A percentile compares a stretch with the other conserved stretches of the same genome.
These are phyloP conservation scores for Calypte anna DNA, from an alignment of 2,113 vertebrate genomes.

Conservation along the genomic window DNA sequence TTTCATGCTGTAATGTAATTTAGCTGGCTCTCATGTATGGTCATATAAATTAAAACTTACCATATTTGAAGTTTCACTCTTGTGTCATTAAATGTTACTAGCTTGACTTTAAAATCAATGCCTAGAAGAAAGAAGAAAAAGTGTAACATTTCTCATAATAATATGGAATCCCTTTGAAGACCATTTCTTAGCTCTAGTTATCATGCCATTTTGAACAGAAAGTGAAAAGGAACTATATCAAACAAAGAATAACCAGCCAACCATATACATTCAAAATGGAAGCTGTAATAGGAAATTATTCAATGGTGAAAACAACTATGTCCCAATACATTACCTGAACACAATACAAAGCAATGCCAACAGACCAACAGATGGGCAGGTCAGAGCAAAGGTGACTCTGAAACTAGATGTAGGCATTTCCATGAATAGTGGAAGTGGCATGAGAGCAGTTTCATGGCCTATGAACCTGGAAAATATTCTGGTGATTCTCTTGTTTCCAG, in stretches of 20 bases:
- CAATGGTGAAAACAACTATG: not conserved
- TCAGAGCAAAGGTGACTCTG: not conserved
- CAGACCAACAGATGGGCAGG: not conserved
- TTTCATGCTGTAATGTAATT: not conserved
- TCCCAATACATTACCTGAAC: not conserved
- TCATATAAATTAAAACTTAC: constrained; percentile 62
- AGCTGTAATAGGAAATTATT: not conserved
- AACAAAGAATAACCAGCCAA: not conserved
- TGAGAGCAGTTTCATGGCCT: not conserved
- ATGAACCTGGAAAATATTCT: not conserved
- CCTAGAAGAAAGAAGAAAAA: constrained; percentile 64
- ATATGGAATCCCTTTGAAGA: not conserved
- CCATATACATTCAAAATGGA: not conserved
- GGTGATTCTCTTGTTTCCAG: not conserved
- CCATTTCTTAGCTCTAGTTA: not conserved
- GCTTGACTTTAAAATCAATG: constrained; percentile 79
- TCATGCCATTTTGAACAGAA: not conserved
- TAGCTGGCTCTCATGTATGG: not conserved
- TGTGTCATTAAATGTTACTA: constrained; percentile 57
- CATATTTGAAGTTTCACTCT: constrained; percentile 79
- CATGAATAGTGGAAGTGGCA: not conserved
- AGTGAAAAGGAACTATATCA: not conserved
- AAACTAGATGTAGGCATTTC: not conserved
- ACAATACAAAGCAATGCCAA: not conserved
- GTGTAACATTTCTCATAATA: not conserved